These are phyloP conservation scores for Thaumetopoea pityocampa DNA, from an alignment of 1,140 invertebrate species.

Conservation along the genomic window DNA sequence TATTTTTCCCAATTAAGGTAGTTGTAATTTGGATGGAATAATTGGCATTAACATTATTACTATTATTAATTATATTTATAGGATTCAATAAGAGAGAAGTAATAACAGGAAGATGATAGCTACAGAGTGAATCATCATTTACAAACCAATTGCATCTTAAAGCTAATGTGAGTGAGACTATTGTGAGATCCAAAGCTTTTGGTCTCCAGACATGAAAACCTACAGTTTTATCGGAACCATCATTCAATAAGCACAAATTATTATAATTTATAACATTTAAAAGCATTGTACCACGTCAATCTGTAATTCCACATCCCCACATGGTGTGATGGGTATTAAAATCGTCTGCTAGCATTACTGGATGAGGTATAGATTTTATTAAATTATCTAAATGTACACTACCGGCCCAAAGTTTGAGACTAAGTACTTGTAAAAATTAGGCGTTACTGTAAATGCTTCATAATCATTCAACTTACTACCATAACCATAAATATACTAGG, in stretches of 20 bases:
- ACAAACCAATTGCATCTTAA: slow-evolving; percentile 12
- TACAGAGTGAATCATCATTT: slow-evolving; percentile 16
- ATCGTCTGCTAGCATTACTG: not conserved
- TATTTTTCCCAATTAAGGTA: slow-evolving; percentile 10
- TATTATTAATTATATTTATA: too few species aligned
- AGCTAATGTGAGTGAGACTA: slow-evolving; percentile 6
- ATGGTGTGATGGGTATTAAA: slow-evolving; percentile 3
- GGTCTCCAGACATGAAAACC: slow-evolving; percentile 14
- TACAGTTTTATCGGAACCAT: slow-evolving; percentile 13
- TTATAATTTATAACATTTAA: slow-evolving; percentile 10
- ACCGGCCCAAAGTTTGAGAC: not conserved
- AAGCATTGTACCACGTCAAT: slow-evolving; percentile 3
- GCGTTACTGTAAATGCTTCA: not conserved
- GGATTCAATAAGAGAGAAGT: slow-evolving; percentile 5
- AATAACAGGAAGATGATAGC: slow-evolving; percentile 18
- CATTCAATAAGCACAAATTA: slow-evolving; percentile 15
- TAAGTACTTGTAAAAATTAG: slow-evolving; percentile 7
- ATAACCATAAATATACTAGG: too few species aligned
- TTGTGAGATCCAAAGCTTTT: slow-evolving; percentile 18
- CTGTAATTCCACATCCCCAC: slow-evolving; percentile 6
- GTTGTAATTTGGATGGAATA: slow-evolving; percentile 10
- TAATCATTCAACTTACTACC: not conserved
- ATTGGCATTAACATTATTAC: not conserved
- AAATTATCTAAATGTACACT: slow-evolving; percentile 2
- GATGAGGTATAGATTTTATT: not conserved